Evolutionary conservation across 2,797 vertebrate species (phyloP).

Genomic region (Luscinia luscinia): DNA sequence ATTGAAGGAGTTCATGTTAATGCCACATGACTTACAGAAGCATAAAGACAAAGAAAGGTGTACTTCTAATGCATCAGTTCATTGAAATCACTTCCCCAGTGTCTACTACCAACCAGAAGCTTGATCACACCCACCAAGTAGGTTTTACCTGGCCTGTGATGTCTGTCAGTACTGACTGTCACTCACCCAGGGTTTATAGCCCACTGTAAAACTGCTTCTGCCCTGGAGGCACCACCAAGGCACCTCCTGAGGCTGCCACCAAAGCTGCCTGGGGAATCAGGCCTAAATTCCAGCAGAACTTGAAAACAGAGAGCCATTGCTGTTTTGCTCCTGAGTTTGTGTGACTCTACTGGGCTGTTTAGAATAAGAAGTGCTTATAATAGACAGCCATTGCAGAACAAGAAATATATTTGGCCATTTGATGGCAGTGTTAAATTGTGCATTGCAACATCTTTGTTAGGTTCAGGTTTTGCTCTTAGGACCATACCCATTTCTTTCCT

Average conservation of each 20-base stretch:
- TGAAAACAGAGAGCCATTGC: not conserved
- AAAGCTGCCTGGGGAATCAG: not conserved
- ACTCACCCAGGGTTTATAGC: not conserved
- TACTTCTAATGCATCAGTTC: not conserved
- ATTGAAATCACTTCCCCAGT: not conserved
- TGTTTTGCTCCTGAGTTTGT: not conserved
- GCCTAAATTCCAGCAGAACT: not conserved
- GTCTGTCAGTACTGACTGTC: not conserved
- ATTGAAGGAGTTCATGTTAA: not conserved
- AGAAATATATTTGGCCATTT: slow-evolving; percentile 44
- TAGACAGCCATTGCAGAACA: not conserved
- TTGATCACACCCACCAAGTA: not conserved
- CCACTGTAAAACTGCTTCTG: not conserved
- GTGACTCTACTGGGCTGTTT: not conserved
- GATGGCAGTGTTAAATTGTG: slow-evolving; percentile 66
- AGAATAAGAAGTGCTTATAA: not conserved
- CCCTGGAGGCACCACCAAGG: not conserved
- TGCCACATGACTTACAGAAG: not conserved
- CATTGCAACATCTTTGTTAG: not conserved
- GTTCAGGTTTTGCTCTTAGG: not conserved
- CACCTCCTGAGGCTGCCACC: not conserved
- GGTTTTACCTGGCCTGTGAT: not conserved
- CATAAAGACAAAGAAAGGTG: fast-evolving
- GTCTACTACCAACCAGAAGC: not conserved
- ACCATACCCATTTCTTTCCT: not conserved